Percentiles rank a stretch among this genome's conserved stretches.
These are phyloP conservation scores for Papilio polytes DNA, from an alignment of 1,140 invertebrate genomes.

Conservation along the genomic window DNA sequence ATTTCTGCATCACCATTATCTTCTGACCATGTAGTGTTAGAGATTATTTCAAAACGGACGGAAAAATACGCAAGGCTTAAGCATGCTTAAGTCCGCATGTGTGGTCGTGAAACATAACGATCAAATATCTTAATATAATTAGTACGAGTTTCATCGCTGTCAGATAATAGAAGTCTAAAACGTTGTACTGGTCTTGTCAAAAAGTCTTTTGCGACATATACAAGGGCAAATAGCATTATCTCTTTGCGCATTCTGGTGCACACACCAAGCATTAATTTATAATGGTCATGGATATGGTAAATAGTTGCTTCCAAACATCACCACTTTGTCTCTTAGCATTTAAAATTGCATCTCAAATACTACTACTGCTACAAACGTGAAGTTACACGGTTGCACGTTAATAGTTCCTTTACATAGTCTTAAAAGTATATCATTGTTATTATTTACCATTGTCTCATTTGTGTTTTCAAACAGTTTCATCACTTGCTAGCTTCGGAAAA, in stretches of 20 bases:
- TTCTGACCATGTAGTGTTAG: constrained; percentile 36
- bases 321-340: constrained; percentile 46
- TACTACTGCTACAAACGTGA: too few relatives aligned
- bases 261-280: constrained; percentile 44
- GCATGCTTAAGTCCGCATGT: constrained; percentile 36
- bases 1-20: constrained; percentile 49
- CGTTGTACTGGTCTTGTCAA: constrained; percentile 46
- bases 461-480: too few relatives aligned
- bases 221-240: constrained; percentile 47
- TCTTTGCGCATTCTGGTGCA: constrained; percentile 46
- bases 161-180: constrained; percentile 46
- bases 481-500: too few relatives aligned
- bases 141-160: constrained; percentile 37
- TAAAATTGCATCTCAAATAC: constrained; percentile 44
- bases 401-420: too few relatives aligned
- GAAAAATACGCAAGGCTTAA: constrained; percentile 48
- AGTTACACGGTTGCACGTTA: too few relatives aligned
- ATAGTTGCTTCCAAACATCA: constrained; percentile 44
- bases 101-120: too few relatives aligned
- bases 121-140: too few relatives aligned
- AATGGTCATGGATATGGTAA: constrained; percentile 47
- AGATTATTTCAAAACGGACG: constrained; percentile 29
- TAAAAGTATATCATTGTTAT: too few relatives aligned
- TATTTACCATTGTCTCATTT: too few relatives aligned
- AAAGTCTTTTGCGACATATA: constrained; percentile 47